phyloP scores from a whole-genome alignment of 2,797 vertebrate species.

The Thaleichthys pacificus region DNA sequence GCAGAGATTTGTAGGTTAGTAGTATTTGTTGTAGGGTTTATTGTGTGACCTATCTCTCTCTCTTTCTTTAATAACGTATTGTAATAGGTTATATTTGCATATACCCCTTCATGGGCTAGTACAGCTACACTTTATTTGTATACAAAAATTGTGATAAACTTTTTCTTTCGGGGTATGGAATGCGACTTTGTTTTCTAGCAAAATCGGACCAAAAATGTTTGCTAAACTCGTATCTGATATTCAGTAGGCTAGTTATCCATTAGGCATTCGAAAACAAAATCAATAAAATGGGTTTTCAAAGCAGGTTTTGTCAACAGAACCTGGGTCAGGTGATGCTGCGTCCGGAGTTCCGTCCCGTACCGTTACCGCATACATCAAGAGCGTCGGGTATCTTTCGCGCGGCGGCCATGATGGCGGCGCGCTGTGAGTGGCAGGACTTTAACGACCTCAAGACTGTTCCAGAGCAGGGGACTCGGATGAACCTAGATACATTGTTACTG shows the following conservation, averaged over 20 bases:
- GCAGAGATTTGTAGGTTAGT: too few species aligned
- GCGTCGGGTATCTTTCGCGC: slow-evolving; percentile 24
- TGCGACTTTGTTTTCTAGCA: background rate
- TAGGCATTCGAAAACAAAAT: too few species aligned
- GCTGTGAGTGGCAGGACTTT: slow-evolving; percentile 78
- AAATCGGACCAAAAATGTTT: background rate
- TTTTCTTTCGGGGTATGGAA: background rate
- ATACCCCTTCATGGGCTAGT: too few species aligned
- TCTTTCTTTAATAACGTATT: too few species aligned
- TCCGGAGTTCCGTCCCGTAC: slow-evolving; percentile 35
- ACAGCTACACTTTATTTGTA: too few species aligned
- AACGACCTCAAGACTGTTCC: slow-evolving; percentile 68
- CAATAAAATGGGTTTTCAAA: too few species aligned
- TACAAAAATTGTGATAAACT: background rate
- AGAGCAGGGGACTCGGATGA: slow-evolving; percentile 46
- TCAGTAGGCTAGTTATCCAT: background rate
- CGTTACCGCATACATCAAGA: slow-evolving; percentile 30
- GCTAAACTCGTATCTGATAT: background rate
- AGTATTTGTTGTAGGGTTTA: too few species aligned
- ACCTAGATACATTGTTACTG: slow-evolving; percentile 45
- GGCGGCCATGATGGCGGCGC: slow-evolving; percentile 73
- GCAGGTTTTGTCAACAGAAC: too few species aligned
- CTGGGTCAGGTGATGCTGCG: slow-evolving; percentile 52
- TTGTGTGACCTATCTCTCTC: too few species aligned
- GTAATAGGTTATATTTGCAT: too few species aligned